Conservation (phyloP, 2,888 invertebrate genomes). For the Tenodera sinensis region DNA sequence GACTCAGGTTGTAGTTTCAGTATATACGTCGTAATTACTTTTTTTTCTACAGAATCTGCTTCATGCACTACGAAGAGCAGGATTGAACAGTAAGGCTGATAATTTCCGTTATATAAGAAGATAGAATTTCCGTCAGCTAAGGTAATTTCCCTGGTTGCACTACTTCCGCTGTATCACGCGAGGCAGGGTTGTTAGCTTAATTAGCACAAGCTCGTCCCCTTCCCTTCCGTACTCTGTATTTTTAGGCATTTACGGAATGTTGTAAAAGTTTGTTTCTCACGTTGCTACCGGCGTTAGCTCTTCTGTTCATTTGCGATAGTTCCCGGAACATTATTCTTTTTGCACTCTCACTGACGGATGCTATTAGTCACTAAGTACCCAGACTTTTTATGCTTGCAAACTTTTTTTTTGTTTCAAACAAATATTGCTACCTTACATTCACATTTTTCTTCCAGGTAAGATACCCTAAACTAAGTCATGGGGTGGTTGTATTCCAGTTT, state of each 20-base stretch:
- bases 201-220: neutral
- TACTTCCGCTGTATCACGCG: neutral
- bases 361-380: too few species aligned
- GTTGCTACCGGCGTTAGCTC: neutral
- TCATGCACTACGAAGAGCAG: neutral
- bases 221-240: neutral
- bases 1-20: neutral
- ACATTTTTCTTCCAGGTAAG: too few species aligned
- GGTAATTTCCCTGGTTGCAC: neutral
- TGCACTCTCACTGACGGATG: neutral
- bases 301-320: neutral
- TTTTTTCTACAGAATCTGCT: neutral
- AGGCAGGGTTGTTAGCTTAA: neutral
- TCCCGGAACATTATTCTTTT: neutral
- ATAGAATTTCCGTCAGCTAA: neutral
- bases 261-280: neutral
- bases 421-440: too few species aligned
- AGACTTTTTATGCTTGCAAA: too few species aligned
- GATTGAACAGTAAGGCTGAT: neutral
- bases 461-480: too few species aligned
- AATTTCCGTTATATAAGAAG: neutral
- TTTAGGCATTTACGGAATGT: neutral
- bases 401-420: too few species aligned
- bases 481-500: too few species aligned
- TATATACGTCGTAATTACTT: neutral